Percentiles rank a stretch among this genome's conserved stretches.
Conservation (phyloP, 2,888 invertebrate species). For the Tridacna gigas region DNA sequence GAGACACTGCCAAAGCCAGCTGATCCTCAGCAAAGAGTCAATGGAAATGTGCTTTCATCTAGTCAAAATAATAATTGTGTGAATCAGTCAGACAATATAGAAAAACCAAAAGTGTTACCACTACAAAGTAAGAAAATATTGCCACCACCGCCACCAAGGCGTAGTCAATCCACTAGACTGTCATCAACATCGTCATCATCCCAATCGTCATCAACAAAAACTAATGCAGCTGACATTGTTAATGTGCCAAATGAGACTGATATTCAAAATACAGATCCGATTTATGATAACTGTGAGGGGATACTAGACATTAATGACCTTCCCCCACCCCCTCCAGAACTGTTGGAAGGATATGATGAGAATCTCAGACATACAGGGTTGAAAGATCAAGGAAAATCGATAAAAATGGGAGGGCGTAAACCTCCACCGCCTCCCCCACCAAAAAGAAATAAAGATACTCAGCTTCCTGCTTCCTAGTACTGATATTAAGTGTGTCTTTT, state of each 20-base stretch:
- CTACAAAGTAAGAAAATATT: slow-evolving; percentile 32
- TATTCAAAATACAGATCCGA: slow-evolving; percentile 57
- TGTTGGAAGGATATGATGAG: slow-evolving; percentile 72
- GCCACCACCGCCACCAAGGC: slow-evolving; percentile 80
- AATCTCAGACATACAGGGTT: slow-evolving; percentile 44
- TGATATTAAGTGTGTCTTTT: background rate
- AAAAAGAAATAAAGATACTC: slow-evolving; percentile 78
- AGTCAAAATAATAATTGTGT: slow-evolving; percentile 29
- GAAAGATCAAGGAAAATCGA: slow-evolving; percentile 32
- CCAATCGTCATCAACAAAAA: slow-evolving; percentile 70
- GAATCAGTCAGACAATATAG: slow-evolving; percentile 17
- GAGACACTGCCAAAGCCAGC: slow-evolving; percentile 68
- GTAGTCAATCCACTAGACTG: slow-evolving; percentile 78
- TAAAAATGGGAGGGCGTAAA: slow-evolving; percentile 18
- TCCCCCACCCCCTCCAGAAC: slow-evolving; percentile 82
- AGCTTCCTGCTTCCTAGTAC: slow-evolving; percentile 64
- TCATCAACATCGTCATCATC: slow-evolving; percentile 74
- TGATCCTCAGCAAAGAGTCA: slow-evolving; percentile 52
- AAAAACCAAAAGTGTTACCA: background rate
- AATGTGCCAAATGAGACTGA: slow-evolving; percentile 62
- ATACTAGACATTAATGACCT: slow-evolving; percentile 80
- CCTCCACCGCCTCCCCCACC: slow-evolving; percentile 79
- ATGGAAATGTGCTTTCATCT: slow-evolving; percentile 26
- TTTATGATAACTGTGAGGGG: slow-evolving; percentile 78
- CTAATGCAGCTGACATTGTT: slow-evolving; percentile 40